Conservation (phyloP, 2,888 invertebrate genomes). For the Alsophila aescularia region DNA sequence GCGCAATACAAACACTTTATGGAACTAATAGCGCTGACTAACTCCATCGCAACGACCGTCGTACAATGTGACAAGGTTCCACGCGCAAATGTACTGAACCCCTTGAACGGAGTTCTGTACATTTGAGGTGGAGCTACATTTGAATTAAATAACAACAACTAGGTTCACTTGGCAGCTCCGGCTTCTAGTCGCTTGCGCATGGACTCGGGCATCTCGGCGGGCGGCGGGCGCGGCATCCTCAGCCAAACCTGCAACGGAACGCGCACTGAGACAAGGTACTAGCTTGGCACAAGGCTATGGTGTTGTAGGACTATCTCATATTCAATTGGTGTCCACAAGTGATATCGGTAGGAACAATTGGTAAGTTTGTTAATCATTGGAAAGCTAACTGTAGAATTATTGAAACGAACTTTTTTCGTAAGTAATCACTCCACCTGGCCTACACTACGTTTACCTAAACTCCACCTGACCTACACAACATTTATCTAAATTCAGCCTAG, state of each 20-base stretch:
- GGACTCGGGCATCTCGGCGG: slow-evolving; percentile 97
- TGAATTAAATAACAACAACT: slow-evolving; percentile 21
- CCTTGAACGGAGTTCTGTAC: slow-evolving; percentile 7
- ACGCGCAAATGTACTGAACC: slow-evolving; percentile 10
- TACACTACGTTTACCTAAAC: too few species aligned
- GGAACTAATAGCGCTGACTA: not conserved
- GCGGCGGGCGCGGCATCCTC: slow-evolving; percentile 96
- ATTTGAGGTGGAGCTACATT: slow-evolving; percentile 13
- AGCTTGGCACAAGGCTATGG: not conserved
- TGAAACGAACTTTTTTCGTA: too few species aligned
- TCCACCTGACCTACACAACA: too few species aligned
- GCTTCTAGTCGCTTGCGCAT: slow-evolving; percentile 89
- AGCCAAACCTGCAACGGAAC: slow-evolving; percentile 81
- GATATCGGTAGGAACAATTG: slow-evolving; percentile 77
- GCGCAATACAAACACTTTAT: not conserved
- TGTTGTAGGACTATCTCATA: slow-evolving; percentile 49
- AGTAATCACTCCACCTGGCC: too few species aligned
- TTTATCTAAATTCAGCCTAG: too few species aligned
- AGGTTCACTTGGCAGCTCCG: slow-evolving; percentile 68
- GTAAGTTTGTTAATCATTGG: slow-evolving; percentile 64
- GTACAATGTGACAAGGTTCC: slow-evolving; percentile 14
- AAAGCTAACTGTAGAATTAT: too few species aligned
- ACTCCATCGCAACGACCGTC: slow-evolving; percentile 12
- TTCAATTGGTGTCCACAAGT: slow-evolving; percentile 53
- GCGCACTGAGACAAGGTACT: not conserved